These are phyloP conservation scores for Martes martes DNA, from an alignment of 2,113 vertebrate species.

Conservation along the genomic window DNA sequence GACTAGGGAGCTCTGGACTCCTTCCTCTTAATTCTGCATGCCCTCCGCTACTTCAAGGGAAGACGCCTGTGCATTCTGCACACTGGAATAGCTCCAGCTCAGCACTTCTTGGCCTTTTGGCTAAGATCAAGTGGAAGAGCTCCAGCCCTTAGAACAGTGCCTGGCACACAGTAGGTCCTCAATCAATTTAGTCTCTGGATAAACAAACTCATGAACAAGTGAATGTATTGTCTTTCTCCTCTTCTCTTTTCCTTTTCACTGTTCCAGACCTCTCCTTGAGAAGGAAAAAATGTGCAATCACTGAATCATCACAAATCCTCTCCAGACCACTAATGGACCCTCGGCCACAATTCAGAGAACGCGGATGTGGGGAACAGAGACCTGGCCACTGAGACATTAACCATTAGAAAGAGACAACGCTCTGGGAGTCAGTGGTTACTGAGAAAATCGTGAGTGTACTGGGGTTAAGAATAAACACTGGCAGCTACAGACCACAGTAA, in stretches of 20 bases:
- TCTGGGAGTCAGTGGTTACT: not conserved
- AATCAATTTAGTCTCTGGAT: not conserved
- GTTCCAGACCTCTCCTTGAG: not conserved
- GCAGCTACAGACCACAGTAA: not conserved
- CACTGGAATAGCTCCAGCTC: not conserved
- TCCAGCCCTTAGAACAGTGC: not conserved
- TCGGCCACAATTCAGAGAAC: not conserved
- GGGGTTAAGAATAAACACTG: not conserved
- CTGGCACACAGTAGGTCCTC: not conserved
- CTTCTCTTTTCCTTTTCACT: not conserved
- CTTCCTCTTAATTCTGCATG: not conserved
- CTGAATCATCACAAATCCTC: not conserved
- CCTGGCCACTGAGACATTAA: not conserved
- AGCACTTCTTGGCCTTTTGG: no score
- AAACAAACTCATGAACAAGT: not conserved
- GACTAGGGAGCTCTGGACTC: no score
- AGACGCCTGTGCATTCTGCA: not conserved
- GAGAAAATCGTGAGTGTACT: not conserved
- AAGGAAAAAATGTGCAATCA: not conserved
- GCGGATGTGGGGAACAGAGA: not conserved
- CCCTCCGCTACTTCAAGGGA: not conserved
- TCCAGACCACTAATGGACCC: slow-evolving; percentile 4
- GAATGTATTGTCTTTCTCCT: not conserved
- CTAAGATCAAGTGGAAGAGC: not conserved
- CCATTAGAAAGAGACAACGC: not conserved